These are phyloP conservation scores for Neolamprologus toae DNA, from an alignment of 2,113 vertebrate species.

Conservation along the genomic window DNA sequence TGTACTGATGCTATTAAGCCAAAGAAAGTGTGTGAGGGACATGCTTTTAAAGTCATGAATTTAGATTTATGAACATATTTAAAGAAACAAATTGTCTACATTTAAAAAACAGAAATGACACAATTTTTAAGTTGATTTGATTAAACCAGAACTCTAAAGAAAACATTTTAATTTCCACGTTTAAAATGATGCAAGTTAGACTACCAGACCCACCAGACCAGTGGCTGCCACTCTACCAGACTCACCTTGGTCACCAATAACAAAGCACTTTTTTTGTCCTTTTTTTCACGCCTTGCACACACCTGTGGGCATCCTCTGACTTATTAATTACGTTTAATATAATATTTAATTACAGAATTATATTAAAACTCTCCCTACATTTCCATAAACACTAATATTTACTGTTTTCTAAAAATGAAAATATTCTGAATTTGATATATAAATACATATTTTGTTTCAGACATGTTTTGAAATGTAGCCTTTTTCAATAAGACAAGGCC, in stretches of 20 bases:
- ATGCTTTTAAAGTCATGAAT: neutral
- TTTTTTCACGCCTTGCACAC: neutral
- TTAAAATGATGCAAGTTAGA: neutral
- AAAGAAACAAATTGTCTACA: neutral
- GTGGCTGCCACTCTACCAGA: neutral
- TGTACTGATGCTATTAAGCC: neutral
- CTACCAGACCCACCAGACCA: neutral
- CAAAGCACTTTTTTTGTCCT: neutral
- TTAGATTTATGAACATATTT: neutral
- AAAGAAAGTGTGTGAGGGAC: neutral
- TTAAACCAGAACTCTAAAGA: neutral
- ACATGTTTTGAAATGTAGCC: neutral
- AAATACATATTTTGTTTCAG: neutral
- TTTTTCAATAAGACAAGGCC: neutral
- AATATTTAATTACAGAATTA: neutral
- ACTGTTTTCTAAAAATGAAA: neutral
- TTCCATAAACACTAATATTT: neutral
- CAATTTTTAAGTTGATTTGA: neutral
- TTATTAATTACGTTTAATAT: neutral
- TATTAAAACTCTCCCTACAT: neutral
- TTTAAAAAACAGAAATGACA: neutral
- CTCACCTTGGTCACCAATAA: neutral
- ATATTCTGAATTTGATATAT: neutral
- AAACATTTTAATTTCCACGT: neutral
- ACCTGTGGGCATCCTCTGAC: neutral